Base-by-base conservation (phyloP, 2,888 invertebrate genomes). In the Chrysina gloriosa region DNA sequence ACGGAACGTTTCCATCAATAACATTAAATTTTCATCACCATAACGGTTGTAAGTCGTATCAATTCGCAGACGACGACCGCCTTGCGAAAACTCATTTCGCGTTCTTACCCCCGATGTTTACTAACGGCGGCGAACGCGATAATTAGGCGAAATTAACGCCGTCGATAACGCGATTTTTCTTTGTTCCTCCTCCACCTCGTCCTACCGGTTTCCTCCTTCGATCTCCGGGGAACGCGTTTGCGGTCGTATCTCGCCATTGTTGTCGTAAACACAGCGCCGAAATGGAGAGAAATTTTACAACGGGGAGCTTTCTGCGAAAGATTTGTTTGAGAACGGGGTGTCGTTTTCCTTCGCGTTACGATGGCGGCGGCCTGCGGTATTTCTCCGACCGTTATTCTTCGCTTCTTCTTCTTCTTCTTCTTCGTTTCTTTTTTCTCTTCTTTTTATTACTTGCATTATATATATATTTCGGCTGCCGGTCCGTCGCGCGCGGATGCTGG, bases 211-310 rank as follows among this genome's bases (percentile, higher is more conserved):
- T n/a, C n/a, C n/a, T n/a, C n/a, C n/a, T n/a, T n/a, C n/a, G n/a
- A n/a, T n/a, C n/a, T n/a, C n/a, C n/a, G n/a, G n/a, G n/a, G n/a
- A n/a, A n/a, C 45, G 19, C 7, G 21, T 45, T 16, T 45, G 21
- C 45, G 21, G 19, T 21, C 9, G 45, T 45, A 45, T 45, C 19
- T 21, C 19, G 19, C 52, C 31, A 52, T 29, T 52, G 52, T 31
- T 52, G 45, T 21, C 21, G 45, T 45, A 52, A 31, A 52, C 29
- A 52, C 31, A 31, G 29, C 52, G 31, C 21, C 52, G 52, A 52
- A n/a, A n/a, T n/a, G n/a, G n/a, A 52, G 52, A 52, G 56, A 61
- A 61, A 61, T 61, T 61, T 61, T 42, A 61, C 58, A 42, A 42
- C 27, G 42, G 58, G 58, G 58, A 61, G 25, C 58, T 36, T 27